A percentile compares a stretch with the other conserved stretches of the same genome.
Evolutionary conservation across 1,140 invertebrate species (phyloP).

Genomic region (Mamestra configurata): DNA sequence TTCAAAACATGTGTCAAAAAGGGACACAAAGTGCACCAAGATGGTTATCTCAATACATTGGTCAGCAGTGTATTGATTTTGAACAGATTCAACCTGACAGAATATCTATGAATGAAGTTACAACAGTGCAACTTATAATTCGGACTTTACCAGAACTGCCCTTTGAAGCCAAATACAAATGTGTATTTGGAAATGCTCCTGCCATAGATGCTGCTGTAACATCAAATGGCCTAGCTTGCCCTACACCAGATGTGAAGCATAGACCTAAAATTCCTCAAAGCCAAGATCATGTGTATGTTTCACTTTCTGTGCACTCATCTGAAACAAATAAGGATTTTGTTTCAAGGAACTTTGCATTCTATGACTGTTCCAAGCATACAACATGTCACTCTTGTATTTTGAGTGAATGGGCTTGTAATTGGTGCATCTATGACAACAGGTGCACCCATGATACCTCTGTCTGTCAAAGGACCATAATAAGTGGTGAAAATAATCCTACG

Average conservation of each 20-base stretch:
- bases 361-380: conserved; percentile 96
- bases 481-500: conserved; percentile 93
- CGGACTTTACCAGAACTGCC: conserved; percentile 96
- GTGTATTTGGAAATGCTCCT: conserved; percentile 95
- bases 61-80: conserved; percentile 98
- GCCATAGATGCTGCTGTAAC: conserved; percentile 96
- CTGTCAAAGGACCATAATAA: conserved; percentile 95
- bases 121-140: conserved; percentile 95
- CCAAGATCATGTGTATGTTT: conserved; percentile 96
- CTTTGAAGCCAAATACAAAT: conserved; percentile 96
- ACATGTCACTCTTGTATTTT: conserved; percentile 96
- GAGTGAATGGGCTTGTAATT: conserved; percentile 97
- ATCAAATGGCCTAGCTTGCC: conserved; percentile 94
- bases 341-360: conserved; percentile 97
- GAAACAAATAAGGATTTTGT: conserved; percentile 99
- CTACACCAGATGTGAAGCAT: conserved; percentile 93
- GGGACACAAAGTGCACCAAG: conserved; percentile 95
- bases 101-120: conserved; percentile 95
- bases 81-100: conserved; percentile 96
- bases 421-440: conserved; percentile 98
- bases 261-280: conserved; percentile 94
- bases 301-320: conserved; percentile 96
- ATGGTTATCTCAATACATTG: conserved; percentile 97
- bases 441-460: conserved; percentile 96
- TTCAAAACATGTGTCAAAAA: conserved; percentile 96